Base-by-base conservation (phyloP, 2,888 invertebrate genomes). In the Dysmachus trigonus region DNA sequence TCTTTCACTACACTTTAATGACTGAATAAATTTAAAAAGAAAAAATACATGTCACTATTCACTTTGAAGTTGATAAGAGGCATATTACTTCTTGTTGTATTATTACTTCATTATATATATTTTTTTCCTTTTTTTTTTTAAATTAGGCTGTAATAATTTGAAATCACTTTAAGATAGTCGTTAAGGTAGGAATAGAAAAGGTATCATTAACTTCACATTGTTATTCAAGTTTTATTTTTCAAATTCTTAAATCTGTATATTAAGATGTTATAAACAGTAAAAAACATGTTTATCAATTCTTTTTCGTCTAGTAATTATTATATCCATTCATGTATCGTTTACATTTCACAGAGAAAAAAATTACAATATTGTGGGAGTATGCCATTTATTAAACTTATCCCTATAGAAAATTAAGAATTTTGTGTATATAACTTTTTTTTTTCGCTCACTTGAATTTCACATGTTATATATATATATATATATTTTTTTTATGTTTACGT, bases 221-320 rank as follows among this genome's bases (percentile, higher is more conserved):
- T 83, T 83, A 71, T 72, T 38, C 47, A 72, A 83, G 47, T 83
- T 83, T 83, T 83, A 83, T 83, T 83, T 41, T 22, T 83, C 83
- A 83, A 72, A 41, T 83, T 41, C 71, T 83, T 83, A 35, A n/a
- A 33, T 82, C 4, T 82, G 53, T 82, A 53, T 62, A 62, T 41
- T 83, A 83, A 83, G 83, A 83, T 83, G 38, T 83, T 83, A 83
- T 83, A 83, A 83, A 83, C 83, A 83, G 83, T 83, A 83, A 83
- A 83, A 83, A 83, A 83, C 83, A 83, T 83, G 71, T 83, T 72
- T 82, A 27, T 83, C 83, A 83, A 72, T 83, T 83, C 83, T 38
- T 41, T 7, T 83, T 71, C 83, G 30, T 53, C 72, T 83, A 72
- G 51, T 83, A 38, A 72, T 35, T 72, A 72, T 83, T 30, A 72